phyloP scores from a whole-genome alignment of 2,797 vertebrate genomes.

The Nannoperca australis region DNA sequence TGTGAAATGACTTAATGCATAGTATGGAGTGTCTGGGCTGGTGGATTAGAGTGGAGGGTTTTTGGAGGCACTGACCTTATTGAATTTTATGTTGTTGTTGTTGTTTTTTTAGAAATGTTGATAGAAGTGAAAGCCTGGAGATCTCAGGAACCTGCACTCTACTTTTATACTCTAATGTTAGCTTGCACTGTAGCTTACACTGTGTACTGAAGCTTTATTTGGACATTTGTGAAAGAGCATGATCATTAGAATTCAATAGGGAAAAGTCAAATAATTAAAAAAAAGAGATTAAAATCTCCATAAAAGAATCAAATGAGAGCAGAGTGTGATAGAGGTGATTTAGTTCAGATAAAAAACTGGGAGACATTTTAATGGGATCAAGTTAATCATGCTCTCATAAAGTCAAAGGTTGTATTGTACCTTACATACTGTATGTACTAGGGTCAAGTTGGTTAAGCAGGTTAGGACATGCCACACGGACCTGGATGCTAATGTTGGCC shows the following conservation, averaged over 20 bases:
- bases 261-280: not conserved
- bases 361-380: not conserved
- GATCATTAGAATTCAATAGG: not conserved
- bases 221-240: not conserved
- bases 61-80: not conserved
- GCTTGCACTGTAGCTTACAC: not conserved
- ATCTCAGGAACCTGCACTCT: not conserved
- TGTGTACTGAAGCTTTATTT: not conserved
- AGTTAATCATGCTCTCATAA: not conserved
- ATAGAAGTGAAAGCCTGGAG: not conserved
- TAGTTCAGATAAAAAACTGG: not conserved
- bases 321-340: not conserved
- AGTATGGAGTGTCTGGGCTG: not conserved
- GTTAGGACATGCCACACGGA: slow-evolving; percentile 38
- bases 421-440: not conserved
- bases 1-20: slow-evolving; percentile 48
- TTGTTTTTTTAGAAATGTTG: slow-evolving; percentile 9
- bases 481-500: slow-evolving; percentile 44
- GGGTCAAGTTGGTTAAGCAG: slow-evolving; percentile 4
- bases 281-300: not conserved
- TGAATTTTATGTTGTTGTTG: not conserved
- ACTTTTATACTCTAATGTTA: not conserved
- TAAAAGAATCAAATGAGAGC: not conserved
- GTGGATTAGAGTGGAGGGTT: slow-evolving; percentile 17
- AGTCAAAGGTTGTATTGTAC: not conserved